Evolutionary conservation across 2,888 invertebrate genomes (phyloP).

Genomic region (Lasioglossum lativentre): DNA sequence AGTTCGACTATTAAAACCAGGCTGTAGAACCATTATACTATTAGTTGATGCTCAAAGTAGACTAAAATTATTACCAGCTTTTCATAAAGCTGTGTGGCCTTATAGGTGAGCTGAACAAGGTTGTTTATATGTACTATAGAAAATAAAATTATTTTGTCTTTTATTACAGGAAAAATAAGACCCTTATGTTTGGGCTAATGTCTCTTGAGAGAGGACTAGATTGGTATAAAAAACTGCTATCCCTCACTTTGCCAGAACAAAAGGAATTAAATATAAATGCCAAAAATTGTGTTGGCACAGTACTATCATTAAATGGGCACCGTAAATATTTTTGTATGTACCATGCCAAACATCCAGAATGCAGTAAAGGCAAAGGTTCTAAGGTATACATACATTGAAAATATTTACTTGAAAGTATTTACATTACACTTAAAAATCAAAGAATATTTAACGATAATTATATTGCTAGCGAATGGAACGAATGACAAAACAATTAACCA

Average conservation of each 20-base stretch:
- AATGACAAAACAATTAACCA: conserved; percentile 86
- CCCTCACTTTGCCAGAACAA: conserved; percentile 93
- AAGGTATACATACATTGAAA: conserved; percentile 85
- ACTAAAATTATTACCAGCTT: conserved; percentile 94
- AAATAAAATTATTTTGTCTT: background rate
- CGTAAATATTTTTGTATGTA: conserved; percentile 99
- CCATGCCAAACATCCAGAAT: conserved; percentile 97
- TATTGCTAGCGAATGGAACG: conserved; percentile 88
- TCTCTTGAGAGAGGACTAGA: conserved; percentile 95
- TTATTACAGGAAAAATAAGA: conserved; percentile 92
- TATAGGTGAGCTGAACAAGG: conserved; percentile 89
- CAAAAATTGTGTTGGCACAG: conserved; percentile 98
- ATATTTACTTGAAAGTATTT: background rate
- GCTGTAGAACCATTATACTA: conserved; percentile 96
- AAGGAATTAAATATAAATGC: conserved; percentile 96
- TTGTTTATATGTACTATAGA: background rate
- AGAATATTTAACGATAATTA: conserved; percentile 14
- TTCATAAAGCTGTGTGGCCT: conserved; percentile 97
- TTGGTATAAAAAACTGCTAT: conserved; percentile 97
- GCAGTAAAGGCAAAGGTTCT: conserved; percentile 87
- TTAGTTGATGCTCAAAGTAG: conserved; percentile 96
- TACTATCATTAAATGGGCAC: conserved; percentile 97
- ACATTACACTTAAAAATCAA: background rate
- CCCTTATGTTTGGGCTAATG: conserved; percentile 97
- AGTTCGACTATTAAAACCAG: conserved; percentile 96